Base-by-base conservation (phyloP, 2,888 invertebrate species). In the Criorhina ranunculi region DNA sequence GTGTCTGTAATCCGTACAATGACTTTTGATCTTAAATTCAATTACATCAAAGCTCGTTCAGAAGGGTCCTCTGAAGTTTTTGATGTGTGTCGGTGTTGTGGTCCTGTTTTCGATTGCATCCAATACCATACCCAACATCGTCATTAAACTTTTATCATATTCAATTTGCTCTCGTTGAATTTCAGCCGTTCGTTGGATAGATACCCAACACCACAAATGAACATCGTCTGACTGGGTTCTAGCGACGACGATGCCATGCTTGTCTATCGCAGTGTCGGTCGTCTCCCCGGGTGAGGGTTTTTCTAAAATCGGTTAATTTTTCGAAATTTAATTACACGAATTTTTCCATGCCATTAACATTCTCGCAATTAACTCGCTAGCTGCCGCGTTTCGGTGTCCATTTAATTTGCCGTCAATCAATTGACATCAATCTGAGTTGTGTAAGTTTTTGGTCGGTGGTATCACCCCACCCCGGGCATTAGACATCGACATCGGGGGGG, bases 371-470 rank as follows among this genome's bases (percentile, higher is more conserved):
- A 57, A 57, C 49, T 64, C 35, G 12, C 12, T 11, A 17, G 17
- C 31, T 5, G 2, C n/a, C n/a, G 31, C 24, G 12, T n/a, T 5
- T 59, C 40, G 60, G 59, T 60, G 66, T 66, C 73, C 67, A 59
- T 73, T 80, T 60, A 80, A 80, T 73, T 73, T 60, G 59, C 66
- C 59, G 73, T 73, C 79, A 80, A 80, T 80, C 59, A 80, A 67
- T 60, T 80, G 73, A 80, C 66, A 80, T 67, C 66, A 53, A 51
- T 46, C 53, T 73, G 67, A 24, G 59, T 44, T 42, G 37, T 40
- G 29, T n/a, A 12, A 60, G 40, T 5, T 31, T n/a, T 11, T 3
- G 17, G 8, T 49, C 2, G 44, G 9, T 33, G 46, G 42, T 24
- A 9, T 15, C 1, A 2, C 8, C 31, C 15, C 49, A 7, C 11